phyloP scores from a whole-genome alignment of 1,140 invertebrate species.

The Zaprionus gabonicus region DNA sequence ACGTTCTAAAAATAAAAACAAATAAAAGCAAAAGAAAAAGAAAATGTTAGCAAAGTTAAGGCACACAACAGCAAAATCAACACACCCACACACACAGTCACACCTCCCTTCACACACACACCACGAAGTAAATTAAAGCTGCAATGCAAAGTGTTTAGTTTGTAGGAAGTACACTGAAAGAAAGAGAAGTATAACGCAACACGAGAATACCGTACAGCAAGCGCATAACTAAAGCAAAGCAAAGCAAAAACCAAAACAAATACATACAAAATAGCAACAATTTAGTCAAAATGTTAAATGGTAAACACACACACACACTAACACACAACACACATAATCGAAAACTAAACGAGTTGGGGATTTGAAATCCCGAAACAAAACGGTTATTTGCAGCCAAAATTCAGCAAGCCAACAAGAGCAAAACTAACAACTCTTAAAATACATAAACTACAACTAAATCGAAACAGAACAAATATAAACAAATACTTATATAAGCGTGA shows the following conservation, averaged over 20 bases:
- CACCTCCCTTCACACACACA: conserved; percentile 42
- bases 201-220: conserved; percentile 41
- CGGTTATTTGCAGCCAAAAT: conserved; percentile 39
- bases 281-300: conserved; percentile 81
- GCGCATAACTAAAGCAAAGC: conserved; percentile 44
- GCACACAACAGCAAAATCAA: conserved; percentile 46
- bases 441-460: conserved; percentile 53
- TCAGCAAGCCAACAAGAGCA: conserved; percentile 38
- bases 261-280: conserved; percentile 68
- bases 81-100: conserved; percentile 51
- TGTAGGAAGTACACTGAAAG: conserved; percentile 72
- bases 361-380: conserved; percentile 32
- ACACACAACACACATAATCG: conserved; percentile 19
- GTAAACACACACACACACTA: conserved; percentile 51
- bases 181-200: conserved; percentile 41
- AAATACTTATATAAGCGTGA: conserved; percentile 48
- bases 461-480: conserved; percentile 43
- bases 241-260: conserved; percentile 39
- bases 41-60: conserved; percentile 72
- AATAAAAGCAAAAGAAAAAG: conserved; percentile 37
- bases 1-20: conserved; percentile 46
- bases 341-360: conserved; percentile 40
- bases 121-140: conserved; percentile 51
- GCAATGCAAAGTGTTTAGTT: conserved; percentile 75
- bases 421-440: conserved; percentile 56